phyloP scores from a whole-genome alignment of 1,140 invertebrate species.

The Bombyx mori region DNA sequence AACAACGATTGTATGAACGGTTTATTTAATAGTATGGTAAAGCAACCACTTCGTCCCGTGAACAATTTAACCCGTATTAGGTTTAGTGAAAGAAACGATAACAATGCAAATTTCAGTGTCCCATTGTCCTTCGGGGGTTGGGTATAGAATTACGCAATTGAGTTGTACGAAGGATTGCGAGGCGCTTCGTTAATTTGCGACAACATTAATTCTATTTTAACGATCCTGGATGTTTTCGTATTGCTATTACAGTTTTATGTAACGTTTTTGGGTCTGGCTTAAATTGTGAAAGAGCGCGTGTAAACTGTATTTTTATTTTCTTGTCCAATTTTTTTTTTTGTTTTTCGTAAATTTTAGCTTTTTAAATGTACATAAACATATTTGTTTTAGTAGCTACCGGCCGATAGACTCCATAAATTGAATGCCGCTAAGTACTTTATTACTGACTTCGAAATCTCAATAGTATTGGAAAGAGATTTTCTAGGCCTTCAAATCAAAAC shows the following conservation, averaged over 20 bases:
- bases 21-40: no score
- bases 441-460: no score
- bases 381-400: no score
- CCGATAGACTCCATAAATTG: no score
- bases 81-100: background rate
- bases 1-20: no score
- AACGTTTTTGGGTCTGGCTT: slow-evolving; percentile 4
- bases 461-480: no score
- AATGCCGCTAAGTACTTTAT: no score
- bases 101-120: slow-evolving; percentile 1
- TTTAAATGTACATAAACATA: no score
- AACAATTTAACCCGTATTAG: background rate
- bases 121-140: slow-evolving; percentile 8
- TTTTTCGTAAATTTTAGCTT: no score
- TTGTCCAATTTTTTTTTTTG: no score
- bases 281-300: slow-evolving; percentile 6
- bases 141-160: slow-evolving; percentile 10
- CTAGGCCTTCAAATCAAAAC: no score
- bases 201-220: slow-evolving; percentile 25
- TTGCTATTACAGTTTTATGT: slow-evolving; percentile 19
- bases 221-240: slow-evolving; percentile 23
- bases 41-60: background rate
- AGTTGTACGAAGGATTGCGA: slow-evolving; percentile 15
- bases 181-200: slow-evolving; percentile 19
- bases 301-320: no score